Percentiles rank a stretch among this genome's conserved stretches.
phyloP scores from a whole-genome alignment of 2,888 invertebrate genomes.

The Clusia tigrina region DNA sequence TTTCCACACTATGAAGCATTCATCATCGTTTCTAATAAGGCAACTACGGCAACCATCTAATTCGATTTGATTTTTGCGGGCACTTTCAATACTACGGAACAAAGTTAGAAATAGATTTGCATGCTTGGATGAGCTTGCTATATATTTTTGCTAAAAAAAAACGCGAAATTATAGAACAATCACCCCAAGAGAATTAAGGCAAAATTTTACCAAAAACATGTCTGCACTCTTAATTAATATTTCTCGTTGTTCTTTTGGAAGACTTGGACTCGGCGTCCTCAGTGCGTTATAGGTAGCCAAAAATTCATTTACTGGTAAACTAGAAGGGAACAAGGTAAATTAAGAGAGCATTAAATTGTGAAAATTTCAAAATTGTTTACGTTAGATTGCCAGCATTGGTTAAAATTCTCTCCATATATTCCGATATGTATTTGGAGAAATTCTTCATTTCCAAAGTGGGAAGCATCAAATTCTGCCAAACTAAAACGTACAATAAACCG shows the following conservation, averaged over 20 bases:
- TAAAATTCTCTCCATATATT: constrained; percentile 67
- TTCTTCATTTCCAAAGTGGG: constrained; percentile 76
- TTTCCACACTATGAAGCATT: constrained; percentile 60
- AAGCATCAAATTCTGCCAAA: constrained; percentile 79
- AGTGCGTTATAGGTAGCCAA: constrained; percentile 52
- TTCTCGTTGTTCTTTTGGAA: constrained; percentile 54
- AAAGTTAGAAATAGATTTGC: constrained; percentile 57
- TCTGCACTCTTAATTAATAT: constrained; percentile 51
- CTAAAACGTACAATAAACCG: constrained; percentile 64
- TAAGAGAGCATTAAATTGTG: neutral
- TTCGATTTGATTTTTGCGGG: constrained; percentile 43
- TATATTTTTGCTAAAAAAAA: constrained; percentile 50
- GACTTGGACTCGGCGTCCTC: constrained; percentile 42
- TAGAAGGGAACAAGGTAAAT: constrained; percentile 11
- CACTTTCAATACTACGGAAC: constrained; percentile 48
- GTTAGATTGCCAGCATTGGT: constrained; percentile 40
- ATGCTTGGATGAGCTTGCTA: constrained; percentile 50
- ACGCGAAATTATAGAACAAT: neutral
- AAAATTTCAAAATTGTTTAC: too few relatives aligned
- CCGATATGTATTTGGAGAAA: constrained; percentile 72
- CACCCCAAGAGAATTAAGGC: neutral
- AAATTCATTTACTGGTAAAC: constrained; percentile 52
- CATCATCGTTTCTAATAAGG: constrained; percentile 47
- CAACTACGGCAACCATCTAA: constrained; percentile 56
- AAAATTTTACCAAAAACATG: constrained; percentile 49